Base-by-base conservation (phyloP, 1,140 invertebrate species). In the Drosophila auraria region DNA sequence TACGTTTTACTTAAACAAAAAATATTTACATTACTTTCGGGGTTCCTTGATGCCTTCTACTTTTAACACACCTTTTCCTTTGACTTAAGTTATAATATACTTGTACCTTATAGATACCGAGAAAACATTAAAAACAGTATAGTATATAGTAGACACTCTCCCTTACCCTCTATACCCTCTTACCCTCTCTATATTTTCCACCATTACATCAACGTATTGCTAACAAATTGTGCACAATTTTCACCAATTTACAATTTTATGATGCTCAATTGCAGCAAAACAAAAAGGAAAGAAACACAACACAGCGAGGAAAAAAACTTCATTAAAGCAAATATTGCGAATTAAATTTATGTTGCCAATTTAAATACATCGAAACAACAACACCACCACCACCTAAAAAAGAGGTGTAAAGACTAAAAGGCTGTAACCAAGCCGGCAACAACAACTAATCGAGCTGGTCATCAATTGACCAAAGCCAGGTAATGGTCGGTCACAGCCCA, bases 371-470 rank as follows among this genome's bases (percentile, higher is more conserved):
- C 33, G 78, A 80, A 81, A 83, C 57, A 80, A 73, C 61, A 81
- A 81, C 70, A 54, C 56, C 60, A 80, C 23, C 47, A 60, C 23
- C 33, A 60, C 63, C 40, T 44, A 59, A 72, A 89, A 89, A 83
- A 65, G 80, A 90, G 86, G 86, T 90, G 86, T 90, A 91, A 90
- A 86, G 72, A 86, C 78, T 84, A 76, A 82, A 82, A 89, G 86
- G 70, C 83, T 78, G 83, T 72, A 82, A 57, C 68, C 72, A 68
- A 73, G 76, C 65, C 75, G 63, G 47, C 84, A 87, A 82, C 77
- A 91, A 86, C 84, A 91, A 91, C 89, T 91, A 91, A 91, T 91
- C 89, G 89, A 84, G 83, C 84, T 89, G 89, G 82, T 91, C 89
- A 91, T 91, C 89, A 91, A 91, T 89, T 89, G 86, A 77, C 86